A percentile compares a stretch with the other conserved stretches of the same genome.
Evolutionary conservation across 2,888 invertebrate species (phyloP).

Genomic region (Bruchidius siliquastri): DNA sequence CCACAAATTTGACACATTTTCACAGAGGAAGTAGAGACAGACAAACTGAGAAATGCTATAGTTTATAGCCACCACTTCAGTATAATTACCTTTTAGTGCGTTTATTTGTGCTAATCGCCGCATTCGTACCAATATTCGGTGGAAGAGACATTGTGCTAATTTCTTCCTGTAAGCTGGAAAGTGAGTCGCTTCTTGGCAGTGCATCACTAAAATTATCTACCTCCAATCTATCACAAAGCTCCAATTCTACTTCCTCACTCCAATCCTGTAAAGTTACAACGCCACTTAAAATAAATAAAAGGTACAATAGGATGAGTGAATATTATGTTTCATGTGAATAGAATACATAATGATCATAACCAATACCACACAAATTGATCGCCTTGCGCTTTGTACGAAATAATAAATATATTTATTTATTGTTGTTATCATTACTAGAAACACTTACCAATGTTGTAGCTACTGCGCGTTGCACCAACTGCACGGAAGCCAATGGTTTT

Average conservation of each 20-base stretch:
- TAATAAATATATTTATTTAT: too few relatives aligned
- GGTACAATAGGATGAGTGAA: too few relatives aligned
- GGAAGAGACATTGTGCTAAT: constrained; percentile 37
- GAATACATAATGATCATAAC: too few relatives aligned
- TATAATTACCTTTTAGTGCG: neutral
- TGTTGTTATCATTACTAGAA: neutral
- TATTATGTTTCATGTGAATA: too few relatives aligned
- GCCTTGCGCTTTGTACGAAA: too few relatives aligned
- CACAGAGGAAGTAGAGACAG: too few relatives aligned
- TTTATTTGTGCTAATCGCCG: constrained; percentile 29
- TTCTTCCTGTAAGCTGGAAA: constrained; percentile 49
- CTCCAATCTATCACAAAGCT: constrained; percentile 47
- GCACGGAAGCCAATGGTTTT: constrained; percentile 18
- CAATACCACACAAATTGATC: too few relatives aligned
- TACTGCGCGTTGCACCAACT: constrained; percentile 2
- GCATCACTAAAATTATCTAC: constrained; percentile 47
- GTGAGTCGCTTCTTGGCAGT: constrained; percentile 53
- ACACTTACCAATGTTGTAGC: constrained; percentile 17
- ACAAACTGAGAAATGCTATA: neutral
- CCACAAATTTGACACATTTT: too few relatives aligned
- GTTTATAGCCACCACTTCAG: neutral
- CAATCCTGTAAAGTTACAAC: constrained; percentile 50
- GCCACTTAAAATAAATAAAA: too few relatives aligned
- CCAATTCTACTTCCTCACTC: constrained; percentile 57
- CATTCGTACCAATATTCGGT: constrained; percentile 31